These are phyloP conservation scores for Kryptolebias marmoratus DNA, from an alignment of 2,113 vertebrate genomes.

Conservation along the genomic window DNA sequence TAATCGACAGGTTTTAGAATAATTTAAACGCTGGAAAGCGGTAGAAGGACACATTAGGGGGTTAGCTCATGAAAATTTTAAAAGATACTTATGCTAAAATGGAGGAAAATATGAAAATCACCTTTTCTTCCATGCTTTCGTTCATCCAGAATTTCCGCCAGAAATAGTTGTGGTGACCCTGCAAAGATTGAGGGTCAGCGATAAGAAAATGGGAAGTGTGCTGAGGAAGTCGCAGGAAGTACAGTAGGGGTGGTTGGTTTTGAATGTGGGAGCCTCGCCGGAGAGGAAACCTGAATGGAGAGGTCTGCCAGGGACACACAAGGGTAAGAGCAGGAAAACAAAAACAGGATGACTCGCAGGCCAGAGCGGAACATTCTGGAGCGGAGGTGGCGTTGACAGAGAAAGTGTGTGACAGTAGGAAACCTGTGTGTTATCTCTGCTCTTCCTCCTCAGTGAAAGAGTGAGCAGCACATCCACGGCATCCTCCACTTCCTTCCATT, in stretches of 20 bases:
- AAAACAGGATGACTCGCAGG: slow-evolving; percentile 74
- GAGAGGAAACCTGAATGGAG: slow-evolving; percentile 67
- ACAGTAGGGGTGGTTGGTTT: slow-evolving; percentile 35
- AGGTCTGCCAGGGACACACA: slow-evolving; percentile 56
- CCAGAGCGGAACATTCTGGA: slow-evolving; percentile 65
- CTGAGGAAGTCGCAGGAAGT: slow-evolving; percentile 65
- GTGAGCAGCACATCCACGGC: not conserved
- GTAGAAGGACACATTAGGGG: slow-evolving; percentile 38
- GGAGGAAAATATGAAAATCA: slow-evolving; percentile 52
- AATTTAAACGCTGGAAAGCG: slow-evolving; percentile 28
- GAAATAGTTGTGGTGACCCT: slow-evolving; percentile 69
- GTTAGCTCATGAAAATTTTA: slow-evolving; percentile 46
- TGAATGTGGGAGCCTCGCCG: slow-evolving; percentile 43
- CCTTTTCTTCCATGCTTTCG: slow-evolving; percentile 23
- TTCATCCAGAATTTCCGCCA: slow-evolving; percentile 43
- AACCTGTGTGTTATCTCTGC: slow-evolving; percentile 47
- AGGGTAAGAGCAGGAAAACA: slow-evolving; percentile 67
- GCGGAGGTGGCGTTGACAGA: slow-evolving; percentile 45
- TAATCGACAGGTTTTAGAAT: slow-evolving; percentile 28
- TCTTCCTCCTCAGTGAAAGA: slow-evolving; percentile 26
- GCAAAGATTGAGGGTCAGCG: slow-evolving; percentile 44
- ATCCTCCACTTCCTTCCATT: not conserved
- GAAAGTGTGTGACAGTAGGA: slow-evolving; percentile 54
- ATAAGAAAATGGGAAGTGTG: slow-evolving; percentile 59
- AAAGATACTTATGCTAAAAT: slow-evolving; percentile 34